Percentiles rank a stretch among this genome's conserved stretches.
Conservation (phyloP, 2,888 invertebrate species). For the Lissonota sp. region DNA sequence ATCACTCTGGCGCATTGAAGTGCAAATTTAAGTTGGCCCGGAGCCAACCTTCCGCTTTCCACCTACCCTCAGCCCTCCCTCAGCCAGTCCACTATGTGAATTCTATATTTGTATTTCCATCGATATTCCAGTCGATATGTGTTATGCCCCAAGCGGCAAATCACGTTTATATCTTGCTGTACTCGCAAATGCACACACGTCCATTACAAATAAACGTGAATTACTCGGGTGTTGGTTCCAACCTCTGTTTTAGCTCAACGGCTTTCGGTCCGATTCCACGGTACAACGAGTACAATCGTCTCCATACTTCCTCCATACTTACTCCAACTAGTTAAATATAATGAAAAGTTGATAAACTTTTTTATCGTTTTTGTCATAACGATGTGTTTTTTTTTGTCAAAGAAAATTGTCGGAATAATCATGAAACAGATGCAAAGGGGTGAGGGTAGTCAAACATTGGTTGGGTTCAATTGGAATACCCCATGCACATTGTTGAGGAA, state of each 20-base stretch:
- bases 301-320: too few species aligned
- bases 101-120: constrained; percentile 56
- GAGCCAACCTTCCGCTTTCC: constrained; percentile 33
- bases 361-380: too few species aligned
- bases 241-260: constrained; percentile 29
- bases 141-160: constrained; percentile 45
- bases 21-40: constrained; percentile 63
- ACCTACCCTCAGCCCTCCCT: too few species aligned
- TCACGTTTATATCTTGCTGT: constrained; percentile 35
- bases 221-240: constrained; percentile 14
- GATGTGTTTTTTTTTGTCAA: too few species aligned
- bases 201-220: constrained; percentile 33
- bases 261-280: constrained; percentile 1
- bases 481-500: constrained; percentile 64
- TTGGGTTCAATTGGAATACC: too few species aligned
- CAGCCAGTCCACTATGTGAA: constrained; percentile 5
- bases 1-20: constrained; percentile 64
- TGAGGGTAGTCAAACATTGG: too few species aligned
- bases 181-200: neutral
- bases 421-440: too few species aligned
- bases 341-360: neutral
- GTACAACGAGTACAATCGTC: constrained; percentile 5
- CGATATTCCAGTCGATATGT: constrained; percentile 50
- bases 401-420: too few species aligned
- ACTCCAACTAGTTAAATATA: too few species aligned